Conservation (phyloP, 2,113 vertebrate genomes). For the Spermophilus dauricus region DNA sequence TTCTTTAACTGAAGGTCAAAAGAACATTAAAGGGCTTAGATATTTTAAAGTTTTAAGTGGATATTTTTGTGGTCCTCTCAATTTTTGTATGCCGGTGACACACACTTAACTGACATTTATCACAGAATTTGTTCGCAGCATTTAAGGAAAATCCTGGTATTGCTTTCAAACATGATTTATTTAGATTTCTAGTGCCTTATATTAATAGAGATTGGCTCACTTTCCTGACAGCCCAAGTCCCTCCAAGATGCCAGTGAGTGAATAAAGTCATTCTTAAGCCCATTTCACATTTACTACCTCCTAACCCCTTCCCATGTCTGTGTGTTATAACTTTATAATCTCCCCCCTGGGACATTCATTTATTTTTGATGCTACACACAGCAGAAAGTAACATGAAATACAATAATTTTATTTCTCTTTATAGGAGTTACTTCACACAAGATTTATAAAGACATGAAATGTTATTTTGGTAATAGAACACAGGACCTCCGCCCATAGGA, state of each 20-base stretch:
- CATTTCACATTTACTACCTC: conserved; percentile 28
- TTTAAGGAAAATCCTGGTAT: conserved; percentile 78
- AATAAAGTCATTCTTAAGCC: conserved; percentile 55
- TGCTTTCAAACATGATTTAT: conserved; percentile 71
- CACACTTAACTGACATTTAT: conserved; percentile 73
- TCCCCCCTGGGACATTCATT: conserved; percentile 60
- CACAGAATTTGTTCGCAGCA: conserved; percentile 69
- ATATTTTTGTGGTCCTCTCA: conserved; percentile 79
- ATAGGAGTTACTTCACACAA: conserved; percentile 15
- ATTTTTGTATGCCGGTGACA: conserved; percentile 52
- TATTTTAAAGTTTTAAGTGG: conserved; percentile 75
- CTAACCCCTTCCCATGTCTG: neutral
- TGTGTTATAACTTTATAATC: neutral
- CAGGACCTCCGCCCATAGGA: neutral
- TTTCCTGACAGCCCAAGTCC: conserved; percentile 79
- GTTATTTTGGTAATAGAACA: conserved; percentile 44
- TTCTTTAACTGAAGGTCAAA: conserved; percentile 88
- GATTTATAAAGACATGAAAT: conserved; percentile 47
- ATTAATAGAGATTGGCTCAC: conserved; percentile 80
- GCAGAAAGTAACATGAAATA: conserved; percentile 20
- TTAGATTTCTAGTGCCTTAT: conserved; percentile 81
- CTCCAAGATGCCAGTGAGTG: conserved; percentile 65
- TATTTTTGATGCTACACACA: conserved; percentile 62
- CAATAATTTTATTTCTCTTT: conserved; percentile 49
- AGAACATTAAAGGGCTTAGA: conserved; percentile 79